Base-by-base conservation (phyloP, 2,797 vertebrate species). In the Streptopelia turtur region DNA sequence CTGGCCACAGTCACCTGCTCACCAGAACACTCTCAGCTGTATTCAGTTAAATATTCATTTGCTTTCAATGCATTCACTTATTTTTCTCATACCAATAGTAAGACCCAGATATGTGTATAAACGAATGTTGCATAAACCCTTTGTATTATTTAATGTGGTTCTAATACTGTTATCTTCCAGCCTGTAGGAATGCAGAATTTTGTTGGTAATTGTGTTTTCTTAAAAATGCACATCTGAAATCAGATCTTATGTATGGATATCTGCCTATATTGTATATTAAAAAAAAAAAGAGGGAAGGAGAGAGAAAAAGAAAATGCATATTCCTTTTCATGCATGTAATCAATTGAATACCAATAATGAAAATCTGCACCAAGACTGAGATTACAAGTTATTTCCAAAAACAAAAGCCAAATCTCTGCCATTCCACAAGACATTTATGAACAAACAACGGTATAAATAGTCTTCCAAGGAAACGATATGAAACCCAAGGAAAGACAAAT, bases 1-100 rank as follows among this genome's bases (percentile, higher is more conserved):
- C 47, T 83, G 82, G 79, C 91, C 52, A 84, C 45, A 94, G 92
- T 90, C 77, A 37, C 30, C 14, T 71, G 79, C 61, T 90, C 50
- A 78, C 35, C 35, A 87, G 69, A 72, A 31, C 78, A 81, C 31
- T 31, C 83, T 74, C 71, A 88, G 59, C 60, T 53, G 45, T 35
- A 87, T 82, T 92, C 84, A 95, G 91, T 94, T 84, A 93, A 91
- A 88, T 75, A 87, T 55, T 94, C 24, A 56, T 87, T 87, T 89
- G 79, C 45, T 75, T 91, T 28, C 56, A 82, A 59, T 53, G 35
- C 28, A 30, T 84, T 93, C 2, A 18, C 82, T 95, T 86, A 18
- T 76, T 94, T 94, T 82, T 76, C 61, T 65, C 83, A 59, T 17
- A 82, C 15, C 18, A 70, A 47, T 33, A 89, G 49, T 75, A 78